Base-by-base conservation (phyloP, 2,113 vertebrate species). In the Hemiprocne comata region DNA sequence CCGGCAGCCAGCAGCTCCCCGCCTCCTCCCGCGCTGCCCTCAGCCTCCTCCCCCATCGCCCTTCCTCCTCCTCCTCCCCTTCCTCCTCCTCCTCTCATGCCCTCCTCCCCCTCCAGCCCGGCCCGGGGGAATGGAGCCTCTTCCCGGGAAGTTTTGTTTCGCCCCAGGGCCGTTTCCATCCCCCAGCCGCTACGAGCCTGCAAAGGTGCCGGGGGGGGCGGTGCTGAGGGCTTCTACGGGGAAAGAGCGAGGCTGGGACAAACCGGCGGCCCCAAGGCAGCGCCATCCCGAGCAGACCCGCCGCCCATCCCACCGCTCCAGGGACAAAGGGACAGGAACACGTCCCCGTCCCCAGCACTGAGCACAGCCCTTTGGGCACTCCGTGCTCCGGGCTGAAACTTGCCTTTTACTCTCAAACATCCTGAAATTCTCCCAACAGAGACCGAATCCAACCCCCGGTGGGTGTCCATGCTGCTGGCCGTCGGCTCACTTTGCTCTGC, bases 71-170 rank as follows among this genome's bases (percentile, higher is more conserved):
- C 79, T 88, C 90, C 84, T 71, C 66, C 74, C 61, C n/a, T 40
- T 25, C 38, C 20, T 23, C 48, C 72, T 76, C 78, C 94, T 69
- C 55, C 85, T 48, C 51, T 26, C n/a, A 9, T 10, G n/a, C 40
- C 58, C 40, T 38, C 69, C 42, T 3, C 75, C 85, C 92, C 89
- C 54, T 46, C 6, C 79, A 69, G 80, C 80, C 61, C 88, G 34
- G 61, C 91, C 91, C 61, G 75, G 76, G 81, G 85, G 82, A 67
- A 72, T 80, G 94, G 89, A 92, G 82, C 48, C 92, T 92, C 78
- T 95, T 87, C 86, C 76, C 61, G 76, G 71, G 79, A 75, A 90
- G 89, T 81, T 81, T 61, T 8, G 50, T 15, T 83, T 94, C 79
- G 26, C 85, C 58, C 80, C 80, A 17, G 72, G 85, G 72, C 76